phyloP scores from a whole-genome alignment of 2,888 invertebrate genomes.

The Coleophora flavipennella region DNA sequence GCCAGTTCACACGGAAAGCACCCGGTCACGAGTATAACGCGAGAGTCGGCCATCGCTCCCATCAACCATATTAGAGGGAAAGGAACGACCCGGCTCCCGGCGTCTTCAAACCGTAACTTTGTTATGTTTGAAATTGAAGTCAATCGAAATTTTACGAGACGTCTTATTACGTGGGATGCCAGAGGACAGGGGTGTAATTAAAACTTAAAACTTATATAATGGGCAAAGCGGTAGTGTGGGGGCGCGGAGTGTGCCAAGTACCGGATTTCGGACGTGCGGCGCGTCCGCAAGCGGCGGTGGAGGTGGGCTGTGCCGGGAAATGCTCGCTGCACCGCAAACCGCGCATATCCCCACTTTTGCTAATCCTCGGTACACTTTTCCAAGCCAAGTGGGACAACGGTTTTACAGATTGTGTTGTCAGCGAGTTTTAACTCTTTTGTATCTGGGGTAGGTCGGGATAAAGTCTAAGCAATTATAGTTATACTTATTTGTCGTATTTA shows the following conservation, averaged over 20 bases:
- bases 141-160: neutral
- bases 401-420: conserved; percentile 1
- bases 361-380: conserved; percentile 29
- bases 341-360: conserved; percentile 25
- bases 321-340: conserved; percentile 13
- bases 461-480: too few relatives aligned
- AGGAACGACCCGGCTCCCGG: too few relatives aligned
- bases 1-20: too few relatives aligned
- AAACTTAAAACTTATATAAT: conserved; percentile 63
- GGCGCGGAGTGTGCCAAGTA: conserved; percentile 61
- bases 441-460: neutral
- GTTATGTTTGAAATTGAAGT: too few relatives aligned
- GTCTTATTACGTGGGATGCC: conserved; percentile 22
- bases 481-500: neutral
- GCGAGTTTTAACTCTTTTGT: conserved; percentile 1
- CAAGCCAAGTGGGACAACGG: conserved; percentile 15
- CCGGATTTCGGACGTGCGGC: conserved; percentile 59
- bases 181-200: conserved; percentile 55
- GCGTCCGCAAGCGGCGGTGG: conserved; percentile 39
- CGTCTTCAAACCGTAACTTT: too few relatives aligned
- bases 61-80: too few relatives aligned
- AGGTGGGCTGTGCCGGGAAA: neutral
- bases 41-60: too few relatives aligned
- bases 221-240: conserved; percentile 34
- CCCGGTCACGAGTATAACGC: too few relatives aligned